A percentile compares a stretch with the other conserved stretches of the same genome.
These are phyloP conservation scores for Semicossyphus pulcher DNA, from an alignment of 2,113 vertebrate species.

Conservation along the genomic window DNA sequence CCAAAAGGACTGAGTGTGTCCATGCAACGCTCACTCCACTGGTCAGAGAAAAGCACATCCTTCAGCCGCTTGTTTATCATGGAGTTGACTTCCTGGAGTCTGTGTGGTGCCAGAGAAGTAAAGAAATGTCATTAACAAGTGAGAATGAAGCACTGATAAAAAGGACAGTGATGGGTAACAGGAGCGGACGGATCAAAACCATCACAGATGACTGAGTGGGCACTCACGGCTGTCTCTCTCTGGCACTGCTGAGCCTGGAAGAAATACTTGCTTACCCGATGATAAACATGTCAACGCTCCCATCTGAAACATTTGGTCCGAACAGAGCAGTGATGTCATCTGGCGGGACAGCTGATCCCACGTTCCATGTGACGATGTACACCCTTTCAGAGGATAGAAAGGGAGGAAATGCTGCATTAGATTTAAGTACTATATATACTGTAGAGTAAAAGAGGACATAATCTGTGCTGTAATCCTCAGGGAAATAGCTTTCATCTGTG, in stretches of 20 bases:
- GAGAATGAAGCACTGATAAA: background rate
- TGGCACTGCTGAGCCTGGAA: constrained; percentile 51
- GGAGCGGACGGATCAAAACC: constrained; percentile 27
- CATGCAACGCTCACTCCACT: constrained; percentile 98
- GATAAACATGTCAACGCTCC: constrained; percentile 90
- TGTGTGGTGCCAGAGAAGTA: constrained; percentile 65
- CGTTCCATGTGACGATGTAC: constrained; percentile 96
- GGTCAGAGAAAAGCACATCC: constrained; percentile 96
- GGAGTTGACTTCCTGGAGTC: constrained; percentile 97
- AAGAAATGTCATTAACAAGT: constrained; percentile 20
- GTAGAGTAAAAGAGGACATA: constrained; percentile 28
- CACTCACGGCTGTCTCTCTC: constrained; percentile 54
- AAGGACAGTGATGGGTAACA: constrained; percentile 25
- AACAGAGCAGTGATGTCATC: constrained; percentile 93
- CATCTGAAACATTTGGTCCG: constrained; percentile 87
- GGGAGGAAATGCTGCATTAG: constrained; percentile 15
- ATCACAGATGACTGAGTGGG: constrained; percentile 75
- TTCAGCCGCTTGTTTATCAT: constrained; percentile 98
- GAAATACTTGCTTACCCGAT: constrained; percentile 90
- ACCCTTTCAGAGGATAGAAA: constrained; percentile 82
- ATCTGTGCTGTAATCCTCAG: constrained; percentile 55
- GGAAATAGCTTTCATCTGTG: constrained; percentile 30
- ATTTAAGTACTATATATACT: background rate
- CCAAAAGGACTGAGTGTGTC: constrained; percentile 92
- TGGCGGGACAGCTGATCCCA: constrained; percentile 94